phyloP scores from a whole-genome alignment of 1,140 invertebrate genomes.

The Diabrotica undecimpunctata region DNA sequence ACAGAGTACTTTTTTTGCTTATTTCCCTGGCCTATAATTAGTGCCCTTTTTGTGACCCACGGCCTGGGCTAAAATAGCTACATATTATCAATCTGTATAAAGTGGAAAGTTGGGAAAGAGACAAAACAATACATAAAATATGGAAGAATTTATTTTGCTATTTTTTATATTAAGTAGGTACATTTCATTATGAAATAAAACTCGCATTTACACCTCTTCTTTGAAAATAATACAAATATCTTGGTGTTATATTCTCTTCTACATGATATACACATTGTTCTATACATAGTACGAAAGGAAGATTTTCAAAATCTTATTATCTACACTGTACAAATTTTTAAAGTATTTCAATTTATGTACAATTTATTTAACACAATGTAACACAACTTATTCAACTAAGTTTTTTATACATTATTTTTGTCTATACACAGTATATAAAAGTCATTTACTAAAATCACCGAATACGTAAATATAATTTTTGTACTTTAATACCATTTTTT shows the following conservation, averaged over 20 bases:
- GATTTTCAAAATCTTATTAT: background rate
- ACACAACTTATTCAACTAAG: constrained; percentile 35
- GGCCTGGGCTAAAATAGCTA: too few relatives aligned
- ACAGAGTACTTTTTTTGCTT: too few relatives aligned
- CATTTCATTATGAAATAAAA: constrained; percentile 11
- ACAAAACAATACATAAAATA: background rate
- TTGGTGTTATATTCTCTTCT: background rate
- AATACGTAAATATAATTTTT: too few relatives aligned
- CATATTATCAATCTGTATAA: too few relatives aligned
- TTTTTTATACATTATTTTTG: constrained; percentile 21
- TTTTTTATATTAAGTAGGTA: background rate
- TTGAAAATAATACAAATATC: background rate
- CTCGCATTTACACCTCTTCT: background rate
- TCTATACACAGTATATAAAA: constrained; percentile 37
- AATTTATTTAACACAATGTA: constrained; percentile 16
- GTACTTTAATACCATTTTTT: too few relatives aligned
- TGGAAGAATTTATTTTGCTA: background rate
- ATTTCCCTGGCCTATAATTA: too few relatives aligned
- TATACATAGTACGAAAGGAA: background rate
- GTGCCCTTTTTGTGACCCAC: too few relatives aligned
- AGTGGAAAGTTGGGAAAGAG: too few relatives aligned
- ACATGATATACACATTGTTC: background rate
- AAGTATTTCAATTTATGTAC: constrained; percentile 21
- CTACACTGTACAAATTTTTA: constrained; percentile 19
- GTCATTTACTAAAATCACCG: constrained; percentile 22